Conservation (phyloP, 1,140 invertebrate species). For the Ylistrum balloti region DNA sequence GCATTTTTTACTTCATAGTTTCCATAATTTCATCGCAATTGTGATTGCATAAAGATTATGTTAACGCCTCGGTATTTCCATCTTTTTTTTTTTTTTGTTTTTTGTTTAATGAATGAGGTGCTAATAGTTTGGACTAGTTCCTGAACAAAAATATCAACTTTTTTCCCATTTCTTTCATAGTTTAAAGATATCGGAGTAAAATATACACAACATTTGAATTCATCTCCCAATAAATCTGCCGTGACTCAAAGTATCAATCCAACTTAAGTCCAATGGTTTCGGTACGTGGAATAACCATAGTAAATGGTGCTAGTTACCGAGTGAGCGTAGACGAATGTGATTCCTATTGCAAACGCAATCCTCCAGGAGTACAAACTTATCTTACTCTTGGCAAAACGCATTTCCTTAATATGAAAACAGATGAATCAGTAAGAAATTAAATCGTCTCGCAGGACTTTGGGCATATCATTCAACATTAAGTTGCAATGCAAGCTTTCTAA, state of each 20-base stretch:
- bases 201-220: neutral
- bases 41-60: too few species aligned
- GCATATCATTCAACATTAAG: neutral
- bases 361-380: conserved; percentile 1
- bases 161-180: too few species aligned
- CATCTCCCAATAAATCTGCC: neutral
- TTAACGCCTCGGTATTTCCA: too few species aligned
- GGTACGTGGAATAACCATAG: neutral
- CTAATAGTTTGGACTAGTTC: too few species aligned
- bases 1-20: too few species aligned
- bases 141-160: too few species aligned
- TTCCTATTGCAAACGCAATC: neutral
- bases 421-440: conserved; percentile 13
- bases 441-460: neutral
- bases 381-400: neutral
- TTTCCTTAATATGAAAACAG: conserved; percentile 36
- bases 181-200: too few species aligned
- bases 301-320: neutral
- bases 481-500: neutral
- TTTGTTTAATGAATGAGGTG: too few species aligned
- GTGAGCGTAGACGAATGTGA: neutral
- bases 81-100: too few species aligned
- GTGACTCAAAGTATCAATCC: neutral
- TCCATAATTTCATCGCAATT: too few species aligned
- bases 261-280: neutral